phyloP scores from a whole-genome alignment of 2,113 vertebrate species.

The Bubo blakistoni region DNA sequence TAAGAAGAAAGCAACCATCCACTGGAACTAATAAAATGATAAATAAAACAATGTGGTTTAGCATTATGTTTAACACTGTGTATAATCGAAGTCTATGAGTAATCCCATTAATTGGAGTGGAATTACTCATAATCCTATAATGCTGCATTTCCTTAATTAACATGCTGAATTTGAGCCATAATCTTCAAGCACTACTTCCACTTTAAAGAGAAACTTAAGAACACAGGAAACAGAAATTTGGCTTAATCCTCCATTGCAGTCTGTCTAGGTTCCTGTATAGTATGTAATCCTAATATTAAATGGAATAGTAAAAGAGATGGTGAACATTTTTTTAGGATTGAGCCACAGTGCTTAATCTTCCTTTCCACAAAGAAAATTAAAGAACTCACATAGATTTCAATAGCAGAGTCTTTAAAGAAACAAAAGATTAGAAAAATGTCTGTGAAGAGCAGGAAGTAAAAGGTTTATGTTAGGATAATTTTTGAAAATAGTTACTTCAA shows the following conservation, averaged over 20 bases:
- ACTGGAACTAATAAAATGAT: background rate
- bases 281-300: background rate
- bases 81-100: background rate
- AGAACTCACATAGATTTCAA: background rate
- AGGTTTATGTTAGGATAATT: background rate
- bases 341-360: background rate
- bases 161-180: background rate
- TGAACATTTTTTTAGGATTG: background rate
- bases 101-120: background rate
- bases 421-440: background rate
- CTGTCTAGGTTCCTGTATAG: background rate
- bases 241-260: background rate
- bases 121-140: background rate
- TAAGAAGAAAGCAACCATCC: background rate
- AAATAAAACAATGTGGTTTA: background rate
- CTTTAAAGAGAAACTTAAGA: background rate
- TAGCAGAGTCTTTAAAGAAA: background rate
- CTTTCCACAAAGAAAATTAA: background rate
- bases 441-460: background rate
- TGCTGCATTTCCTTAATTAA: background rate
- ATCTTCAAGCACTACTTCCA: background rate
- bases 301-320: background rate
- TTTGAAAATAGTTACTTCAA: background rate
- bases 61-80: background rate
- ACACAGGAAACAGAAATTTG: background rate